A percentile compares a stretch with the other conserved stretches of the same genome.
Conservation (phyloP, 2,888 invertebrate species). For the Hypolimnas misippus region DNA sequence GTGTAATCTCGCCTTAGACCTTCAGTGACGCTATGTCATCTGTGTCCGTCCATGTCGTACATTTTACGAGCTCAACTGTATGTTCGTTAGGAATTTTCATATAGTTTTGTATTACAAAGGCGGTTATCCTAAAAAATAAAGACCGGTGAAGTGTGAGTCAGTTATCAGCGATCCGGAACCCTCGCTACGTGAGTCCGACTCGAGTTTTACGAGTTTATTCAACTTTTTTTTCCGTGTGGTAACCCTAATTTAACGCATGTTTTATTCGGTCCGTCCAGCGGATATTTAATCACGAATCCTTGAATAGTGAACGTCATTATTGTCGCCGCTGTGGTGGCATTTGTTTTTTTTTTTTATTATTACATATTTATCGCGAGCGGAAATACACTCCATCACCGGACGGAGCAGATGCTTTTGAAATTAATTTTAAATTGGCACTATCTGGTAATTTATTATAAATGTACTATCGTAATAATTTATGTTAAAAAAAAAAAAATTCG, state of each 20-base stretch:
- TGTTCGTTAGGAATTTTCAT: too few species aligned
- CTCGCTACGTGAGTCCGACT: too few species aligned
- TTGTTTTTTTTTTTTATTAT: slow-evolving; percentile 26
- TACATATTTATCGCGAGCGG: slow-evolving; percentile 41
- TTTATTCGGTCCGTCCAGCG: slow-evolving; percentile 23
- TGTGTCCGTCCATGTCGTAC: too few species aligned
- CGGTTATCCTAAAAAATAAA: too few species aligned
- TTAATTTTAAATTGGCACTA: slow-evolving; percentile 31
- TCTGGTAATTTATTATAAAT: slow-evolving; percentile 32
- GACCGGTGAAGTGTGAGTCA: too few species aligned
- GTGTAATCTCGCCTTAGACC: too few species aligned
- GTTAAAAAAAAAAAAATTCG: not conserved
- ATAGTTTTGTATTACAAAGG: too few species aligned
- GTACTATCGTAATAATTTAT: slow-evolving; percentile 1
- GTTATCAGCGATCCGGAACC: too few species aligned
- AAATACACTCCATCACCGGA: slow-evolving; percentile 41
- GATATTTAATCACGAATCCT: slow-evolving; percentile 38
- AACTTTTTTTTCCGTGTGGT: slow-evolving; percentile 21
- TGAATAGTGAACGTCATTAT: slow-evolving; percentile 34
- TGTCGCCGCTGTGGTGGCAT: slow-evolving; percentile 30
- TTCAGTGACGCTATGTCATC: too few species aligned
- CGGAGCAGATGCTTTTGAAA: slow-evolving; percentile 36
- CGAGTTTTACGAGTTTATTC: not conserved
- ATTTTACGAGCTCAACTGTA: too few species aligned
- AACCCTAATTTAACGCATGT: slow-evolving; percentile 33